Evolutionary conservation across 2,888 invertebrate genomes (phyloP).

Genomic region (Epirrita christyi): DNA sequence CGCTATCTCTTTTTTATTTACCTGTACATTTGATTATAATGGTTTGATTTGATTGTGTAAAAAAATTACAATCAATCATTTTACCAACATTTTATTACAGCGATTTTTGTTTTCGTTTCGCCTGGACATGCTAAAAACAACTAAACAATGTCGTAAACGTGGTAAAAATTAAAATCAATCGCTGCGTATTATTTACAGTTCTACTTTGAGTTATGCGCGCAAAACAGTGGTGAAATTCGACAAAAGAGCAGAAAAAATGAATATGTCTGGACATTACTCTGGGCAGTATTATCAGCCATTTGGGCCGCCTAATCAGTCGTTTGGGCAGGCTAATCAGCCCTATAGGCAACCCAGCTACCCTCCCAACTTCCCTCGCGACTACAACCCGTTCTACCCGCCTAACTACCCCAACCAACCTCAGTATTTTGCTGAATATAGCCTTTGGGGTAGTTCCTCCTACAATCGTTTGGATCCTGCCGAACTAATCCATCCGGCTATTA

Average conservation of each 20-base stretch:
- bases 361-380: not conserved
- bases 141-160: constrained; percentile 28
- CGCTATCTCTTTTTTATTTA: constrained; percentile 19
- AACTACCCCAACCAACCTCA: constrained; percentile 13
- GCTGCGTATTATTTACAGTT: constrained; percentile 14
- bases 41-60: no score
- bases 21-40: not conserved
- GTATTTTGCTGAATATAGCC: constrained; percentile 34
- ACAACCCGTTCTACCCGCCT: not conserved
- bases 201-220: constrained; percentile 17
- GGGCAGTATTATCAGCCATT: constrained; percentile 7
- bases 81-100: constrained; percentile 9
- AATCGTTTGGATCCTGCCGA: constrained; percentile 18
- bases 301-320: not conserved
- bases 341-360: not conserved
- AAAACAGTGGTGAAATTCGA: constrained; percentile 5
- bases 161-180: constrained; percentile 5
- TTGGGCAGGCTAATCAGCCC: constrained; percentile 1
- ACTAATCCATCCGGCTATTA: constrained; percentile 13
- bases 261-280: constrained; percentile 19
- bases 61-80: constrained; percentile 34
- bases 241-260: constrained; percentile 11
- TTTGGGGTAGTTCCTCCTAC: constrained; percentile 35
- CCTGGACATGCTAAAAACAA: constrained; percentile 34
- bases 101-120: constrained; percentile 34